phyloP scores from a whole-genome alignment of 2,888 invertebrate species.

The Torymus auratus region DNA sequence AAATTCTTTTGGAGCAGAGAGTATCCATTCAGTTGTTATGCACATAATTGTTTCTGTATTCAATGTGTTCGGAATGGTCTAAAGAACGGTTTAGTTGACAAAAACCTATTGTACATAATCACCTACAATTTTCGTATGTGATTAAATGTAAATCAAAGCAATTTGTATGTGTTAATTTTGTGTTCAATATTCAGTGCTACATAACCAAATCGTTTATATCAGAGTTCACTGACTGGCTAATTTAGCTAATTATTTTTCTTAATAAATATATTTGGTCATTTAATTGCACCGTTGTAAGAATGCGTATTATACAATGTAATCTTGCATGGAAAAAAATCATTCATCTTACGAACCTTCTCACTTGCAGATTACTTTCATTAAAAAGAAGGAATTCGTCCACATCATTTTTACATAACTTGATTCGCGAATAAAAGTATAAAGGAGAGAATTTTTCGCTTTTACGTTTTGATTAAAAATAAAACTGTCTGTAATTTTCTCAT shows the following conservation, averaged over 20 bases:
- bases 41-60: conserved; percentile 32
- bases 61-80: conserved; percentile 24
- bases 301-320: no score
- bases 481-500: background rate
- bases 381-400: no score
- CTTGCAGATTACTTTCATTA: no score
- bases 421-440: no score
- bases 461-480: conserved; percentile 1
- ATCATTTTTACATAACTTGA: no score
- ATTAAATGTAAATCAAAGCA: conserved; percentile 38
- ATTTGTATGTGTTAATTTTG: conserved; percentile 33
- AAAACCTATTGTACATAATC: conserved; percentile 35
- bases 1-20: conserved; percentile 10
- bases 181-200: background rate
- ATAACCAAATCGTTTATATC: background rate
- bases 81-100: conserved; percentile 11
- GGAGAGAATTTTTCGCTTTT: background rate
- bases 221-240: conserved; percentile 27
- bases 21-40: conserved; percentile 10
- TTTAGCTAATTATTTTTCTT: background rate
- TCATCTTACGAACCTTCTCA: no score
- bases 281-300: background rate
- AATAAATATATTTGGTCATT: background rate
- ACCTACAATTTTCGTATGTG: conserved; percentile 4
- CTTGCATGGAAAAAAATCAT: no score